Percentiles rank a stretch among this genome's conserved stretches.
Evolutionary conservation across 2,888 invertebrate species (phyloP).

Genomic region (Temnothorax unifasciatus): DNA sequence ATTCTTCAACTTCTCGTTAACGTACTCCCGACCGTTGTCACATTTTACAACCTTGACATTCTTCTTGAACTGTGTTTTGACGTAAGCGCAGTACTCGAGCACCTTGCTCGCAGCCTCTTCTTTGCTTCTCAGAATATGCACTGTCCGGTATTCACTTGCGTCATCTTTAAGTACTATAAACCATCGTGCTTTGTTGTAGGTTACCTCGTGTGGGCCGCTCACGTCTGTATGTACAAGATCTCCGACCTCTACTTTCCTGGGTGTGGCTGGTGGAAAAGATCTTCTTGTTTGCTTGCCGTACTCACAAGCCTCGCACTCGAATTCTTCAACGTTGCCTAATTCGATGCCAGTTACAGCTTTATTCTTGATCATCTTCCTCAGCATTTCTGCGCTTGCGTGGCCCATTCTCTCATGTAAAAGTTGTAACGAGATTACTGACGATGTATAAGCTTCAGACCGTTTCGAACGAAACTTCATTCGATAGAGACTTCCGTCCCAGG

Average conservation of each 20-base stretch:
- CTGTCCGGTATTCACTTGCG: not conserved
- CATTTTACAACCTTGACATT: not conserved
- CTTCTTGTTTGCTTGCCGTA: not conserved
- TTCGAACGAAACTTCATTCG: not conserved
- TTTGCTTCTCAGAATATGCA: not conserved
- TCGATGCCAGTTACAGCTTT: not conserved
- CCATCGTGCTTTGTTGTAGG: not conserved
- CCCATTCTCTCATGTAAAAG: constrained; percentile 4
- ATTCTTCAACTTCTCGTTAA: not conserved
- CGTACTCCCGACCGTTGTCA: not conserved
- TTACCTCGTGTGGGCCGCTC: not conserved
- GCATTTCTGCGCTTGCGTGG: not conserved
- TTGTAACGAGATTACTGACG: not conserved
- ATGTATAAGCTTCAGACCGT: not conserved
- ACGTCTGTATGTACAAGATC: not conserved
- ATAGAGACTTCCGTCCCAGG: not conserved
- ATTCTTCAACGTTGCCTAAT: not conserved
- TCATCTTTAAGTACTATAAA: constrained; percentile 8
- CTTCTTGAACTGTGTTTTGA: not conserved
- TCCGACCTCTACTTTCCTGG: not conserved
- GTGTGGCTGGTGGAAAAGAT: not conserved
- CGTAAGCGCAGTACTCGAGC: not conserved
- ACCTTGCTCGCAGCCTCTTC: not conserved
- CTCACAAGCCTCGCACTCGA: not conserved
- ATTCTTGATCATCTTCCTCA: not conserved